Evolutionary conservation across 2,797 vertebrate genomes (phyloP).

Genomic region (Labeo calbasu): DNA sequence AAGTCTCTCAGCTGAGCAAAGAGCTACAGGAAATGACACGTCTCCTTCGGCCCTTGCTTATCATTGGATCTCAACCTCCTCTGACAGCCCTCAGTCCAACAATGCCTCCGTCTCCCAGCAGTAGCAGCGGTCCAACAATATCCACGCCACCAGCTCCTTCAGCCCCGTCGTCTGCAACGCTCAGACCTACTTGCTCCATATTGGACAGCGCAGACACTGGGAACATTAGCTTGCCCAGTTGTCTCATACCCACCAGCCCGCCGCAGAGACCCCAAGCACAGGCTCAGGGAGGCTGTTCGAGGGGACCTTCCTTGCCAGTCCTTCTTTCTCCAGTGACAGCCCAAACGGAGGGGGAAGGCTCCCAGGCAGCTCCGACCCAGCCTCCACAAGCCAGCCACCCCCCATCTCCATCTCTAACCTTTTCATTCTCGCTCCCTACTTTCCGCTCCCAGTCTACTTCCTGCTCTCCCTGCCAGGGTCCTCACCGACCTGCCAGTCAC

Average conservation of each 20-base stretch:
- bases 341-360: slow-evolving; percentile 38
- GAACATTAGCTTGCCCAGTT: slow-evolving; percentile 69
- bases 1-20: slow-evolving; percentile 81
- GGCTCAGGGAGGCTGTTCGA: slow-evolving; percentile 31
- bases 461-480: slow-evolving; percentile 70
- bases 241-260: slow-evolving; percentile 74
- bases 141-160: slow-evolving; percentile 52
- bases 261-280: slow-evolving; percentile 62
- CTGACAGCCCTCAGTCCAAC: slow-evolving; percentile 68
- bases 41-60: slow-evolving; percentile 79
- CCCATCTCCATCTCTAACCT: slow-evolving; percentile 73
- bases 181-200: slow-evolving; percentile 66
- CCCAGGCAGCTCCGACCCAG: slow-evolving; percentile 61
- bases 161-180: slow-evolving; percentile 39
- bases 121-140: slow-evolving; percentile 62
- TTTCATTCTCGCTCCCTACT: slow-evolving; percentile 72
- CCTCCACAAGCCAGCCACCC: slow-evolving; percentile 64
- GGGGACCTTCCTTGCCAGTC: slow-evolving; percentile 28
- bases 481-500: slow-evolving; percentile 65
- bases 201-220: slow-evolving; percentile 72
- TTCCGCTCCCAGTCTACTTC: slow-evolving; percentile 69
- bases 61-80: slow-evolving; percentile 68
- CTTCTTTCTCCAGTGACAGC: slow-evolving; percentile 48
- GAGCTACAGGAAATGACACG: slow-evolving; percentile 83
- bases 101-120: slow-evolving; percentile 67